phyloP scores from a whole-genome alignment of 2,888 invertebrate genomes.

The Netelia fuscicornis region DNA sequence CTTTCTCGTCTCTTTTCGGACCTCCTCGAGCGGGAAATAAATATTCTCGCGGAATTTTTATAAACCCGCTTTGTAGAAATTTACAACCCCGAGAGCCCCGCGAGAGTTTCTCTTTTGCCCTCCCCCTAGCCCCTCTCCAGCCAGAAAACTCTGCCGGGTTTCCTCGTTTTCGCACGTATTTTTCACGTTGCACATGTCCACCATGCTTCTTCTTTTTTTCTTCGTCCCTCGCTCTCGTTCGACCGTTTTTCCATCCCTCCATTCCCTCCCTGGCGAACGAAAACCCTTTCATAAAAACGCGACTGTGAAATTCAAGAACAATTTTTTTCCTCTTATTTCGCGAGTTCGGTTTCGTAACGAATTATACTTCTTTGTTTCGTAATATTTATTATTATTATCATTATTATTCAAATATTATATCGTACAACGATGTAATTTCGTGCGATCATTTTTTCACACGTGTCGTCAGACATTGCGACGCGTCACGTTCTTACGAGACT shows the following conservation, averaged over 20 bases:
- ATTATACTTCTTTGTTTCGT: too few species aligned
- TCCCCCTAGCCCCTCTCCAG: constrained; percentile 13
- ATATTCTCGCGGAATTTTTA: constrained; percentile 68
- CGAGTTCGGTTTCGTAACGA: neutral
- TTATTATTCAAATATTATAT: neutral
- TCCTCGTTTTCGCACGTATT: constrained; percentile 35
- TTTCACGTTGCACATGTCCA: constrained; percentile 27
- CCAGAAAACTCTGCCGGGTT: neutral
- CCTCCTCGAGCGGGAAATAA: constrained; percentile 60
- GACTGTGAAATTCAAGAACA: neutral
- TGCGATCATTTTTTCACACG: neutral
- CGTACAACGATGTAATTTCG: too few species aligned
- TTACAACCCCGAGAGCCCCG: constrained; percentile 44
- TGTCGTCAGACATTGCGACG: neutral
- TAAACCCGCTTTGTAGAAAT: constrained; percentile 65
- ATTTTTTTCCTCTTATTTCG: neutral
- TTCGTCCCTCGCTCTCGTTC: neutral
- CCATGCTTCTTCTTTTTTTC: neutral
- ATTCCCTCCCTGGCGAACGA: constrained; percentile 14
- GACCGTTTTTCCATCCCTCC: neutral
- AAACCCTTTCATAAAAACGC: constrained; percentile 3
- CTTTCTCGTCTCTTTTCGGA: constrained; percentile 32
- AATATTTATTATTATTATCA: too few species aligned
- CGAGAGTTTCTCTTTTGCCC: constrained; percentile 12
- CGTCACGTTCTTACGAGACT: neutral